Base-by-base conservation (phyloP, 2,113 vertebrate species). In the Lethenteron reissneri region DNA sequence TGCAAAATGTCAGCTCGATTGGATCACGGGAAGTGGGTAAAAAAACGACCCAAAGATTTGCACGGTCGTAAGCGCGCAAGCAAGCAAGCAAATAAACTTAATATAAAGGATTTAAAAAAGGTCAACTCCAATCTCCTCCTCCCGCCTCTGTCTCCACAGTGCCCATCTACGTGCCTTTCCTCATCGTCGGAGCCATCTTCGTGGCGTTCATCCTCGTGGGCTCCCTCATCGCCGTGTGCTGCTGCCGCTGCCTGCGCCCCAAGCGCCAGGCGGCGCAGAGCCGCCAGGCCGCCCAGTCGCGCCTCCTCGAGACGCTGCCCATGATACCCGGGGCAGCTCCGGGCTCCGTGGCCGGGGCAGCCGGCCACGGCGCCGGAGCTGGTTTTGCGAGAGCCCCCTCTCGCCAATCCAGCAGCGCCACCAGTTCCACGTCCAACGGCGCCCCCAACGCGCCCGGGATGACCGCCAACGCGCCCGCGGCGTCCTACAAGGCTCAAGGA, bases 81-180 rank as follows among this genome's bases (percentile, higher is more conserved):
- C 17, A 19, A 19, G 17, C 17, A 19, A 19, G 17, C 17, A 19
- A 19, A 19, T 19, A 19, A 19, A 19, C 17, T 19, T 19, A 19
- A 19, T 19, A 19, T 19, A 19, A 19, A 19, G 17, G 17, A 19
- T 19, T 19, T 19, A 25, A 25, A 25, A 25, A 25, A 25, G 64
- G 64, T 10, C 64, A 25, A 68, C 64, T 25, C 9, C n/a, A 25
- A 68, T 3, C 64, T 10, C 25, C 64, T 17, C 64, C 64, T n/a
- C 64, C 25, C n/a, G 25, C 59, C 71, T 79, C 76, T 75, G 69
- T 70, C 80, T 73, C 72, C 76, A 58, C 76, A 99, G 94, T 97
- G 74, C 94, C 92, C 76, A 97, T 99, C 81, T 99, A 97, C 0
- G 92, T 97, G 77, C 92, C 94, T 0, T 99, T 99, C 83, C 86